Base-by-base conservation (phyloP, 2,113 vertebrate species). In the Nematolebias whitei region DNA sequence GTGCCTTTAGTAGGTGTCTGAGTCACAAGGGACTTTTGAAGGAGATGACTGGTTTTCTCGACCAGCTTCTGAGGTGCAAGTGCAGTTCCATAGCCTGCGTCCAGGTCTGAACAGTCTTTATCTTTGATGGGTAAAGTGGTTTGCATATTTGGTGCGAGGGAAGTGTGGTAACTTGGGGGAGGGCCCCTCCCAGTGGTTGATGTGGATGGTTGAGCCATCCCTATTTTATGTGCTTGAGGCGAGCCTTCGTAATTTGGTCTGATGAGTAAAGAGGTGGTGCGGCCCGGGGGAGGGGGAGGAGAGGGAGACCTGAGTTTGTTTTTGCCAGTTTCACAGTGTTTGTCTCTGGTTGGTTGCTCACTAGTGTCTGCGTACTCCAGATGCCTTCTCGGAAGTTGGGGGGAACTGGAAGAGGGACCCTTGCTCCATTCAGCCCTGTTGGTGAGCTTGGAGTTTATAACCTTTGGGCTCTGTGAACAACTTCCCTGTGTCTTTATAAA, bases 191-290 rank as follows among this genome's bases (percentile, higher is more conserved):
- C 86, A 85, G 88, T 85, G 84, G 80, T 87, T 24, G 78, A 60
- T 24, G 71, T 68, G 48, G 90, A 68, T 79, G 80, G 74, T 56
- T 80, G 80, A 63, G 69, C 73, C 72, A 63, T 52, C 72, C 85
- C 90, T 0, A 87, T 61, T 79, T 92, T 94, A 76, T 83, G 73
- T 1, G 85, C 77, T 64, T 89, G 75, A 84, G 91, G 84, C 12
- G 90, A 84, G 81, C 75, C 86, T 59, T 93, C 85, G 18, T 91
- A 93, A 87, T 90, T 92, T 87, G 94, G 92, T 83, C 90, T 91
- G 68, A 95, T 81, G 59, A 96, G 92, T 5, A 97, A 83, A 23
- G 96, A 97, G 45, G 93, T 88, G 68, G 94, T 94, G 56, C 95
- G 93, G 59, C 93, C 95, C 0, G 96, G 95, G 80, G 94, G 92